Conservation (phyloP, 2,888 invertebrate species). For the Rosalia funebris region DNA sequence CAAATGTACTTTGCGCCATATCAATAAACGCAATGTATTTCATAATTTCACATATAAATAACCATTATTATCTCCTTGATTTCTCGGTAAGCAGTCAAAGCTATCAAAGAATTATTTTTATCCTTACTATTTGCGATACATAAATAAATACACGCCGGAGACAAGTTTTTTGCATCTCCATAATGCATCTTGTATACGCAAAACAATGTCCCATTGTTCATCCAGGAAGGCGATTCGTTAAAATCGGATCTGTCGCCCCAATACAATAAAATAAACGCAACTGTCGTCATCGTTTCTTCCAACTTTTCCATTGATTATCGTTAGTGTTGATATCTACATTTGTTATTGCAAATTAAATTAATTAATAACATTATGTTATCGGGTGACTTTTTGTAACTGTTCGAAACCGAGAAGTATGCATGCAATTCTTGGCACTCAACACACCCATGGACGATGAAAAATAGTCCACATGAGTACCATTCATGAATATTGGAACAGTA, state of each 20-base stretch:
- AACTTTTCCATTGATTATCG: constrained; percentile 19
- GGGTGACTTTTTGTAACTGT: background rate
- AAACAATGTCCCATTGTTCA: constrained; percentile 19
- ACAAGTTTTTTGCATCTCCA: constrained; percentile 18
- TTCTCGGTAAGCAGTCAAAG: constrained; percentile 21
- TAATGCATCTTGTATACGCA: constrained; percentile 8
- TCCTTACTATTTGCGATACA: constrained; percentile 12
- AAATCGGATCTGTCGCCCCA: constrained; percentile 14
- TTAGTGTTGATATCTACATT: background rate
- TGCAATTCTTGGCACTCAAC: background rate
- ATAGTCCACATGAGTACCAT: too few species aligned
- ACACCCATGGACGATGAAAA: background rate
- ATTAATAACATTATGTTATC: background rate
- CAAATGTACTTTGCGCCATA: background rate
- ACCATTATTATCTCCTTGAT: background rate
- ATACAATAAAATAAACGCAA: constrained; percentile 4
- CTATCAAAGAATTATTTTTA: constrained; percentile 19
- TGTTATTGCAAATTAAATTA: constrained; percentile 16
- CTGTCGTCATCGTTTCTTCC: constrained; percentile 2
- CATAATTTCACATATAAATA: constrained; percentile 24
- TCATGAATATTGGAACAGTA: too few species aligned
- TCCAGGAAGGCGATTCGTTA: constrained; percentile 4
- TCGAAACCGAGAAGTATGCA: background rate
- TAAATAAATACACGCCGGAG: constrained; percentile 20
- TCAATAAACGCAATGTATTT: constrained; percentile 2